These are phyloP conservation scores for Sinopyrophorus schimmeli DNA, from an alignment of 2,888 invertebrate species.

Conservation along the genomic window DNA sequence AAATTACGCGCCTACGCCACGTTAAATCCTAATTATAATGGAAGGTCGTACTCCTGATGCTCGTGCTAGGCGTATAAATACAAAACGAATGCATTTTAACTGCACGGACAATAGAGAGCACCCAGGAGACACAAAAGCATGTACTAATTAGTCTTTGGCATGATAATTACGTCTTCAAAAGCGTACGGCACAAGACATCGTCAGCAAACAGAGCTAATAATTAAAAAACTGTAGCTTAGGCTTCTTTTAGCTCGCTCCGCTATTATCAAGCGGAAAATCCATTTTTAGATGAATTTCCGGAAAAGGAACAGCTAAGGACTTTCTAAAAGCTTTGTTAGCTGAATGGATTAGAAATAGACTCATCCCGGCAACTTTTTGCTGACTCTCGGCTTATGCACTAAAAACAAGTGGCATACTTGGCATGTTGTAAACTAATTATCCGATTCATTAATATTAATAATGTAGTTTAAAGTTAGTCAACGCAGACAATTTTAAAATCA, in stretches of 20 bases:
- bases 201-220: slow-evolving; percentile 42
- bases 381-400: not conserved
- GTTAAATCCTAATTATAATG: too few relatives aligned
- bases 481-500: slow-evolving; percentile 23
- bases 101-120: slow-evolving; percentile 34
- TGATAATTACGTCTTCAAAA: slow-evolving; percentile 46
- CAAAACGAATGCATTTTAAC: slow-evolving; percentile 26
- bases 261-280: slow-evolving; percentile 25
- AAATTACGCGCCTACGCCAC: too few relatives aligned
- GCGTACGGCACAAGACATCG: slow-evolving; percentile 40
- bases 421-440: slow-evolving; percentile 23
- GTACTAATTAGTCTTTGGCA: slow-evolving; percentile 46
- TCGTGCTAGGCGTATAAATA: too few relatives aligned
- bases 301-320: slow-evolving; percentile 21
- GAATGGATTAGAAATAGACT: slow-evolving; percentile 20
- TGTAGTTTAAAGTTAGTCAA: slow-evolving; percentile 21
- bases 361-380: not conserved
- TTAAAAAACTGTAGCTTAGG: slow-evolving; percentile 39
- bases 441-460: slow-evolving; percentile 22
- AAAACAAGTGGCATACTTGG: too few relatives aligned
- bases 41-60: too few relatives aligned
- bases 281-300: slow-evolving; percentile 25
- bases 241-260: slow-evolving; percentile 24
- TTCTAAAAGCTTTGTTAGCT: slow-evolving; percentile 24
- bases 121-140: slow-evolving; percentile 33